Base-by-base conservation (phyloP, 2,113 vertebrate genomes). In the Patagioenas fasciata region DNA sequence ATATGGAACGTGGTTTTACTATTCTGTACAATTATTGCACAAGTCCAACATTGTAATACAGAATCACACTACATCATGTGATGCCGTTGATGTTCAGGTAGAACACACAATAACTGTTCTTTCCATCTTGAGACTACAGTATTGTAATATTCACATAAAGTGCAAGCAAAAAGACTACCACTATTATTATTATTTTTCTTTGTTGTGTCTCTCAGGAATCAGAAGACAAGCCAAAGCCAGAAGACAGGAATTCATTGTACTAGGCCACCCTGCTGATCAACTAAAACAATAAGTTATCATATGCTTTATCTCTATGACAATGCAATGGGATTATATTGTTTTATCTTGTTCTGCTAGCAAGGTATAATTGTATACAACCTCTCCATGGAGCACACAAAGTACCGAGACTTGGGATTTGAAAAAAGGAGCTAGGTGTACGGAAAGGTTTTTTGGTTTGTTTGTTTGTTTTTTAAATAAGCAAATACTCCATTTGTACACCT, bases 221-320 rank as follows among this genome's bases (percentile, higher is more conserved):
- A 96, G 79, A 95, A 94, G 69, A 94, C 64, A 84, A 97, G 44
- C 72, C 58, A 94, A 94, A 97, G 51, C 79, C 71, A 92, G 48
- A 36, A 95, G 75, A 94, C 3, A 2, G 36, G 54, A 95, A 96
- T 90, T 91, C 80, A 81, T 69, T 95, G 85, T 87, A 83, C 44
- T 65, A 89, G 67, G 92, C 94, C 85, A 96, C 94, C 92, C 91
- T 84, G 90, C 86, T 96, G 97, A 93, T 96, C 86, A 93, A 25
- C 93, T 92, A 94, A 93, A 96, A 97, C 95, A 96, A 54, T 85
- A 89, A 78, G 54, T 67, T 97, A 93, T 70, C 50, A 34, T 71
- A 62, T 1, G 16, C 83, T 96, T 96, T 96, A 95, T 94, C 75
- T 96, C 65, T 1, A 5, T 85, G 85, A 94, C 90, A 97, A 83